phyloP scores from a whole-genome alignment of 2,888 invertebrate species.

The Sinhomidia bicolor region DNA sequence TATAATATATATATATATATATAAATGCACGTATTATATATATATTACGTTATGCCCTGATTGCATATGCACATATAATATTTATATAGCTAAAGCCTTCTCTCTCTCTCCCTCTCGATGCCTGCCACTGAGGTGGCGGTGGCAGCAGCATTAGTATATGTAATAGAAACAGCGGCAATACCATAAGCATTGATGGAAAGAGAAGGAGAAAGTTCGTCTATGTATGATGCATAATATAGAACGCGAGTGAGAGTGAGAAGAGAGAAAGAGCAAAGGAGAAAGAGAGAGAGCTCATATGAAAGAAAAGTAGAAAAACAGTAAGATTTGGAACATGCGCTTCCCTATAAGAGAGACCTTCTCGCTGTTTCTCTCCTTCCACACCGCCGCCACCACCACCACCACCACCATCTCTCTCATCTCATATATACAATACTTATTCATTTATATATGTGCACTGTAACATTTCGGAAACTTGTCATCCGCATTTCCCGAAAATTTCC shows the following conservation, averaged over 20 bases:
- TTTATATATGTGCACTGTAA: conserved; percentile 68
- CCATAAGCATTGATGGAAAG: conserved; percentile 43
- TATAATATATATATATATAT: not conserved
- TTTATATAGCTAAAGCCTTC: not conserved
- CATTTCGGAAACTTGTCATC: conserved; percentile 75
- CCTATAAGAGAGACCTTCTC: conserved; percentile 52
- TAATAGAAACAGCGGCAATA: not conserved
- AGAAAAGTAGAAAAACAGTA: conserved; percentile 62
- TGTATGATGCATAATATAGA: conserved; percentile 47
- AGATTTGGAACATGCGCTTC: conserved; percentile 73
- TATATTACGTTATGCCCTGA: too few relatives aligned
- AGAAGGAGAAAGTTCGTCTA: conserved; percentile 54
- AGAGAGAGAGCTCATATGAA: conserved; percentile 40
- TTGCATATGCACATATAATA: not conserved
- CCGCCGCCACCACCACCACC: too few relatives aligned
- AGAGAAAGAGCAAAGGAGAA: conserved; percentile 33
- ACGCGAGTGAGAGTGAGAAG: conserved; percentile 1
- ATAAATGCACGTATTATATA: conserved; percentile 5
- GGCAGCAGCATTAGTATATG: not conserved
- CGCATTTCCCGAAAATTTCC: conserved; percentile 75
- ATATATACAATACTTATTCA: conserved; percentile 55
- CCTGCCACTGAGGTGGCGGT: too few relatives aligned
- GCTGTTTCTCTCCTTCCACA: conserved; percentile 61
- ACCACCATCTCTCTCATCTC: conserved; percentile 46
- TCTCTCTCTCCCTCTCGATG: not conserved